Base-by-base conservation (phyloP, 2,113 vertebrate genomes). In the Melierax canorus region DNA sequence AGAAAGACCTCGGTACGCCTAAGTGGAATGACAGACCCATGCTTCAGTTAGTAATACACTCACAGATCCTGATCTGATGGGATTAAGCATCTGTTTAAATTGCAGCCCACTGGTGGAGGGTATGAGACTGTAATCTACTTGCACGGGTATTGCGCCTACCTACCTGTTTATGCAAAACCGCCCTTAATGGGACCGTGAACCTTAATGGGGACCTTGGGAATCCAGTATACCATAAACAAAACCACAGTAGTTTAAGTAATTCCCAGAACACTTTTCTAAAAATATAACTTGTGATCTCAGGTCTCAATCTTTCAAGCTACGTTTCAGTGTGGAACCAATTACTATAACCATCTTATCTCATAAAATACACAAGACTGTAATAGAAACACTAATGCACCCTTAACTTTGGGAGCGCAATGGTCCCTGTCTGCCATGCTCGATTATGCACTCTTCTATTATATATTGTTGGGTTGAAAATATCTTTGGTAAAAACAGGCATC, bases 161-260 rank as follows among this genome's bases (percentile, higher is more conserved):
- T 48, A 38, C 21, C n/a, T 91, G 56, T 68, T 94, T 62, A 64
- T 27, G 53, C 32, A 75, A 75, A 94, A 95, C 15, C 68, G 24
- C 45, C 24, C 78, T 84, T 72, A 87, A 74, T 32, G 43, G 1
- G 4, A 48, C 38, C 2, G 1, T 68, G 39, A 92, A 84, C 56
- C n/a, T 86, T 94, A 94, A 92, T n/a, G 32, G 39, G 69, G 56
- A 71, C 68, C 86, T 94, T 84, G 91, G 86, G 94, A 94, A 94
- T 34, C 48, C 69, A 82, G 50, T 9, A 53, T 20, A 66, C 58
- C 41, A 67, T 66, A 93, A 96, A 88, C 85, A 96, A 93, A 46
- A 46, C 14, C 38, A 53, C 62, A 72, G 69, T 2, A 72, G 53
- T 82, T 94, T 53, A 81, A 75, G 26, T 27, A 91, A 94, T 88